Base-by-base conservation (phyloP, 2,888 invertebrate genomes). In the Spatulosminthurus flaviceps region DNA sequence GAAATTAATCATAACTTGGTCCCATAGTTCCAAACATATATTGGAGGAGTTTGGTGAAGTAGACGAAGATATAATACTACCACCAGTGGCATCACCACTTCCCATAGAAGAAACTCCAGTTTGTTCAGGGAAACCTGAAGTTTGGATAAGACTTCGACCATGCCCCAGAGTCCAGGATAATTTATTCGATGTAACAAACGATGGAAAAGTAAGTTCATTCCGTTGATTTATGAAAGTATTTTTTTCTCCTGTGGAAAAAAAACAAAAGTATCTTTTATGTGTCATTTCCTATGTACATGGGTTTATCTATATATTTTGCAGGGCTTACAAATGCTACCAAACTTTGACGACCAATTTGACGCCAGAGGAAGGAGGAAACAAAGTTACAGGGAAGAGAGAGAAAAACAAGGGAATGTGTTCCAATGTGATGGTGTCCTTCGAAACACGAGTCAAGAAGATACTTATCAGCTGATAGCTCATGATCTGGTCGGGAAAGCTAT, bases 401-500 rank as follows among this genome's bases (percentile, higher is more conserved):
- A 78, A 79, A 19, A 79, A 74, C 11, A 79, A 73, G 34, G 78
- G 22, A 78, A 66, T 51, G 29, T 66, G 5, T 81, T 77, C 42
- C 22, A 41, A 5, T 79, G 80, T 19, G 81, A 83, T 77, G 83
- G 83, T 1, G 82, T 82, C 29, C 79, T 81, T 2, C 67, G 78
- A 16, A 79, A 80, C 41, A 28, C 73, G 0, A 80, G 80, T 70
- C 84, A 83, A 21, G 83, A 83, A n/a, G 83, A 83, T 16, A 81
- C 81, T 0, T 84, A 81, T 28, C 43, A 77, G 0, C 16, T 60
- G 13, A 71, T 81, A 13, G 81, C 81, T 0, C 51, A 76, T 0
- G 83, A 84, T 60, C 42, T 85, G 0, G 80, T 85, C 1, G 80
- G 80, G 11, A 84, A 83, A 24, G 85, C 83, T 0, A 81, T 85